These are phyloP conservation scores for Parazoanthus atlanticus DNA, from an alignment of 92 coral and sea anemone species.

Conservation along the genomic window DNA sequence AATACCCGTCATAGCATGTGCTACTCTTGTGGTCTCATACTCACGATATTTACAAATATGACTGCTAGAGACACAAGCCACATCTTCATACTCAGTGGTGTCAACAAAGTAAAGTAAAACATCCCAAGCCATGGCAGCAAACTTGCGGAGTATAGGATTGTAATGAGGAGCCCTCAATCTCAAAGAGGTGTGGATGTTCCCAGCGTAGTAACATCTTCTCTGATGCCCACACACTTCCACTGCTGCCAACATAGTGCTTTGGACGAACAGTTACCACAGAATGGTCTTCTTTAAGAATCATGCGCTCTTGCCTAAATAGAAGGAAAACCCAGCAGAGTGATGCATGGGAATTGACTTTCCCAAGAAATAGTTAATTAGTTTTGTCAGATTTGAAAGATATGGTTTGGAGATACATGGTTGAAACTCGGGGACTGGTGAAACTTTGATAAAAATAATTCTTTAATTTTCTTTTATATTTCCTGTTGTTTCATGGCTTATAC, in stretches of 20 bases:
- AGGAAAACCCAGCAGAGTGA: too few relatives aligned
- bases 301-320: not conserved
- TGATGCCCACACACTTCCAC: constrained; percentile 62
- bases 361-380: too few relatives aligned
- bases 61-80: constrained; percentile 30
- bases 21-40: constrained; percentile 39
- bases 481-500: too few relatives aligned
- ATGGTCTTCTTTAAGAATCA: constrained; percentile 53
- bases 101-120: constrained; percentile 36
- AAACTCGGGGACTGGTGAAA: too few relatives aligned
- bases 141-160: constrained; percentile 42
- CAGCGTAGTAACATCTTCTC: constrained; percentile 51
- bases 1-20: constrained; percentile 45
- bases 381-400: too few relatives aligned
- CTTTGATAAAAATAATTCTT: too few relatives aligned
- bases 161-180: constrained; percentile 28
- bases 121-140: constrained; percentile 46
- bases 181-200: constrained; percentile 47
- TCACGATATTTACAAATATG: constrained; percentile 29
- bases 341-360: too few relatives aligned
- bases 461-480: too few relatives aligned
- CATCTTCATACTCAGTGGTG: constrained; percentile 41
- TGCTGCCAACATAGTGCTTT: constrained; percentile 52
- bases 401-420: too few relatives aligned
- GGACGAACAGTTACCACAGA: constrained; percentile 57